These are phyloP conservation scores for Seriola quinqueradiata DNA, from an alignment of 2,113 vertebrate species.

Conservation along the genomic window DNA sequence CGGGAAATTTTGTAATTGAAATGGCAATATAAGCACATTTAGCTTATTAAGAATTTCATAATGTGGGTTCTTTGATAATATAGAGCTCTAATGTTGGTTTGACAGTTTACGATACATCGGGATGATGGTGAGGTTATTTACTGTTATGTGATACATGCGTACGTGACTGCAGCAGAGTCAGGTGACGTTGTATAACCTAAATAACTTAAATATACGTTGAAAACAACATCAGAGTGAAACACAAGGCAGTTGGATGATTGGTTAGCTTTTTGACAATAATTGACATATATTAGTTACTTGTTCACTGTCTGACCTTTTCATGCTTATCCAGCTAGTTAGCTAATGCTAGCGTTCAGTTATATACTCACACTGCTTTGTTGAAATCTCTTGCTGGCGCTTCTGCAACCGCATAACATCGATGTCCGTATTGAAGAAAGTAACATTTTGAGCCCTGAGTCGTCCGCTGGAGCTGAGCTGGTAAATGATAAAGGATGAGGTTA, in stretches of 20 bases:
- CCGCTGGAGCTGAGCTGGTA: not conserved
- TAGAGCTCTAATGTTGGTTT: not conserved
- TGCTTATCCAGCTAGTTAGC: not conserved
- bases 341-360: conserved; percentile 33
- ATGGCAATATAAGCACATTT: not conserved
- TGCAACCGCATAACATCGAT: conserved; percentile 65
- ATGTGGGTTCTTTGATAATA: not conserved
- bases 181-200: not conserved
- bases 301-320: conserved; percentile 40
- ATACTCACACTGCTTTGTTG: conserved; percentile 72
- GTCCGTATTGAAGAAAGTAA: conserved; percentile 72
- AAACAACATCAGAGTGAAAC: not conserved
- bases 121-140: conserved; percentile 7
- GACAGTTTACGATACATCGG: not conserved
- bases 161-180: conserved; percentile 23
- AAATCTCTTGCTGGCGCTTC: conserved; percentile 59
- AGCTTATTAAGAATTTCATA: too few relatives aligned
- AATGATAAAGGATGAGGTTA: not conserved
- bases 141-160: not conserved
- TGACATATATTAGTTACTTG: not conserved
- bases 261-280: not conserved
- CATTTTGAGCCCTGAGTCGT: conserved; percentile 49
- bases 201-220: not conserved
- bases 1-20: not conserved
- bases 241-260: accelerated